Conservation (phyloP, 2,113 vertebrate genomes). For the Onychorhynchus coronatus region DNA sequence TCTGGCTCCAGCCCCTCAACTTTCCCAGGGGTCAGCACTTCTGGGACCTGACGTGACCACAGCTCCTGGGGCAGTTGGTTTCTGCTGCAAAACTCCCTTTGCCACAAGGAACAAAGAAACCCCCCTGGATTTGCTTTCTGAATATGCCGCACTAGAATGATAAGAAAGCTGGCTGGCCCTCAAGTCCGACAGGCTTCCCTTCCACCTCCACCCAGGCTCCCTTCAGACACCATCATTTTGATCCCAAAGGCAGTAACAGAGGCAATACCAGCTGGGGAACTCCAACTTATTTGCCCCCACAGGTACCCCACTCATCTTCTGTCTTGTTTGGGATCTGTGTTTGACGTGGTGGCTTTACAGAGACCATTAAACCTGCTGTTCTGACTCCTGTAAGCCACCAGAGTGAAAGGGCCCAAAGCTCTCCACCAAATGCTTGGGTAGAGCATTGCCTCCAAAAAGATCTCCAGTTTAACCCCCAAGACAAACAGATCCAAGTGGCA, state of each 20-base stretch:
- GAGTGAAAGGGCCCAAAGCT: neutral
- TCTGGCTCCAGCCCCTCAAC: neutral
- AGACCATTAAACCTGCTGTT: neutral
- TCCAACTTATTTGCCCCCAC: neutral
- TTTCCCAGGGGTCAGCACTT: neutral
- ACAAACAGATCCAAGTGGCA: neutral
- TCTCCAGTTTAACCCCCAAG: neutral
- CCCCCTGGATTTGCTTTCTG: accelerated
- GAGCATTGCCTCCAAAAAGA: neutral
- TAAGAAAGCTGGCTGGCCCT: neutral
- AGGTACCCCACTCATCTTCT: neutral
- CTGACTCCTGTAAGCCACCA: neutral
- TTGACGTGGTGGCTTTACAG: neutral
- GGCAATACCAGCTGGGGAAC: neutral
- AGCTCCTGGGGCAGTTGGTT: neutral
- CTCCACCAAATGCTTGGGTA: neutral
- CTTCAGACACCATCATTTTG: neutral
- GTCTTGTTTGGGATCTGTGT: neutral
- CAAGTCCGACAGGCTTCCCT: neutral
- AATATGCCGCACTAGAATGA: neutral
- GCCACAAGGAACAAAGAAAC: neutral
- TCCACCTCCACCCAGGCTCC: neutral
- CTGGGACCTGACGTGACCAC: neutral
- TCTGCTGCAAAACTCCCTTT: neutral
- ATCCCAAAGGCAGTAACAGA: neutral